Evolutionary conservation across 2,888 invertebrate genomes (phyloP).

Genomic region (Barypeithes pellucidus): DNA sequence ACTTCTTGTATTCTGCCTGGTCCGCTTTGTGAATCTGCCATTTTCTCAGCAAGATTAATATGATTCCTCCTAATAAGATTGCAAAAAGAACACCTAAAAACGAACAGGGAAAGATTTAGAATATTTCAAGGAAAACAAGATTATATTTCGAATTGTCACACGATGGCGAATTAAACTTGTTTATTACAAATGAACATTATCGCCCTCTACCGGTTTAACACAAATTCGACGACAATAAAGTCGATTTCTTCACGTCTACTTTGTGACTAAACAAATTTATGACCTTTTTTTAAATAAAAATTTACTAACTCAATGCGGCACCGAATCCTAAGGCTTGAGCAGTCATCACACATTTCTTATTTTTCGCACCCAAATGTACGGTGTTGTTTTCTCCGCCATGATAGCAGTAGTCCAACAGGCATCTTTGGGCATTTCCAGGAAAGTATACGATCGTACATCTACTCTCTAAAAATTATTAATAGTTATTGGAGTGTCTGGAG

Average conservation of each 20-base stretch:
- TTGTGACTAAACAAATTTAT: too few species aligned
- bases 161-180: too few species aligned
- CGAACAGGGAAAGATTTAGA: too few species aligned
- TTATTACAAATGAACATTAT: too few species aligned
- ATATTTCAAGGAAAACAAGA: too few species aligned
- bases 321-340: slow-evolving; percentile 42
- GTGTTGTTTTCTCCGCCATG: slow-evolving; percentile 40
- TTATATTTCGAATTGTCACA: too few species aligned
- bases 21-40: slow-evolving; percentile 52
- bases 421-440: slow-evolving; percentile 28
- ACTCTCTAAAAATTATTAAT: slow-evolving; percentile 30
- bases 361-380: slow-evolving; percentile 45
- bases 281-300: neutral
- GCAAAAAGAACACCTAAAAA: slow-evolving; percentile 41
- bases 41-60: slow-evolving; percentile 53
- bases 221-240: too few species aligned
- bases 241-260: too few species aligned
- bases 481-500: too few species aligned
- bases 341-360: slow-evolving; percentile 53
- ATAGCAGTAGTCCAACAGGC: slow-evolving; percentile 55
- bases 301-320: slow-evolving; percentile 27
- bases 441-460: slow-evolving; percentile 40
- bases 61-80: slow-evolving; percentile 51
- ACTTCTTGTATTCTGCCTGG: slow-evolving; percentile 56
- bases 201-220: too few species aligned